Evolutionary conservation across 1,140 invertebrate species (phyloP), one percentile per base, ranked within the genome.

Genomic region (Megalonaias nervosa): DNA sequence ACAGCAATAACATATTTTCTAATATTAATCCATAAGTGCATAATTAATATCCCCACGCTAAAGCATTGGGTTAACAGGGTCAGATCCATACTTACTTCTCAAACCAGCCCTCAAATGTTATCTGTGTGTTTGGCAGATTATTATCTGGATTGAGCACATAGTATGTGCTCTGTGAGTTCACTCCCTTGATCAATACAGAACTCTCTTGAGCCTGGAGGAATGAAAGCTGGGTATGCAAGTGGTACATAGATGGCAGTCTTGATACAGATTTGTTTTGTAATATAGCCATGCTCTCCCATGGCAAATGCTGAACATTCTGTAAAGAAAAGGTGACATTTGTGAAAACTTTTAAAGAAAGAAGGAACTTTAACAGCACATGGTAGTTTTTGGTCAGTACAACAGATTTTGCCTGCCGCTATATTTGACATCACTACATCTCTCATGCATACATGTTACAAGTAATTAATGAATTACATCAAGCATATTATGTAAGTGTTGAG

Each of bases 231-330:
- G 92, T 92, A 80, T 94, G 93, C 9, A 94, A 88, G 82, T 95
- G 92, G 79, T 95, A 93, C 11, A 96, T 86, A 55, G 94, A 96
- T 56, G 95, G 94, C 85, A 96, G 93, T 66, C 95, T 92, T 16
- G 93, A 93, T 0, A 95, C 93, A 14, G 94, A 93, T 69, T 94
- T 93, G 56, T 92, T 86, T 67, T 90, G 90, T 15, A 96, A 81
- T 9, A 94, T 89, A 11, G 93, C 91, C 68, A 95, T 90, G 72
- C 93, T 93, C 90, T 96, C 95, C 93, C 95, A 95, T 0, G 95
- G 95, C 74, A 96, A 91, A 69, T 92, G 92, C 89, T 96, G 95
- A 55, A 96, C 86, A 67, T 91, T 89, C 95, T 96, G 85, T 75
- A 91, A 75, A 87, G 81, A 74, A 79, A 11, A 67, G 1, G 55